A percentile compares a stretch with the other conserved stretches of the same genome.
Evolutionary conservation across 2,888 invertebrate genomes (phyloP).

Genomic region (Idaea dimidiata): DNA sequence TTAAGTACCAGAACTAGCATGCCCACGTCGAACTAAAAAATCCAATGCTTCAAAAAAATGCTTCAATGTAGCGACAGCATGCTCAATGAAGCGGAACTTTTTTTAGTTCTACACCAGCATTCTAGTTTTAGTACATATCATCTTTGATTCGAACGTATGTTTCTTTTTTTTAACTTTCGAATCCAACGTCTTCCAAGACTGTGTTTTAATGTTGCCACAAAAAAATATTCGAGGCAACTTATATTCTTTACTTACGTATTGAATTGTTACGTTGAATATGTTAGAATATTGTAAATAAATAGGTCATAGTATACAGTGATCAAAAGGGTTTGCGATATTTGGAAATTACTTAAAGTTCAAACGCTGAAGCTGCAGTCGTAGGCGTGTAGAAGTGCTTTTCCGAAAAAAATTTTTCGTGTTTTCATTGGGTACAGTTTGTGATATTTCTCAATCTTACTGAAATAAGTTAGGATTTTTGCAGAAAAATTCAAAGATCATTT

Average conservation of each 20-base stretch:
- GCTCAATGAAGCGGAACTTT: no score
- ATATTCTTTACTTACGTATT: slow-evolving; percentile 29
- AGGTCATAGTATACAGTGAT: background rate
- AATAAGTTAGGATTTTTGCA: no score
- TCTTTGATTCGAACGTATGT: background rate
- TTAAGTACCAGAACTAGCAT: no score
- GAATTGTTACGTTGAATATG: slow-evolving; percentile 61
- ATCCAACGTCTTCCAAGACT: background rate
- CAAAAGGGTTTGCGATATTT: background rate
- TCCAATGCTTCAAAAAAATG: no score
- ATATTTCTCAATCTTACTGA: no score
- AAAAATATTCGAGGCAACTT: slow-evolving; percentile 51
- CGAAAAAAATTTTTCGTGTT: no score
- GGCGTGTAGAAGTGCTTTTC: background rate
- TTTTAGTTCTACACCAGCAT: no score
- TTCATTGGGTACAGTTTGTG: no score
- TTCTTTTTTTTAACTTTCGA: background rate
- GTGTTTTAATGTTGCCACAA: slow-evolving; percentile 13
- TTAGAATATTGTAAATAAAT: slow-evolving; percentile 63
- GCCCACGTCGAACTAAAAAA: no score
- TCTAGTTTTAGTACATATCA: background rate
- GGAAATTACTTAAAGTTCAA: background rate
- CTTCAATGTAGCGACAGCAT: no score
- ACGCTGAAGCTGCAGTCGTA: background rate
- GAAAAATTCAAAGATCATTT: no score